Base-by-base conservation (phyloP, 1,140 invertebrate species). In the Zaprionus inermis region DNA sequence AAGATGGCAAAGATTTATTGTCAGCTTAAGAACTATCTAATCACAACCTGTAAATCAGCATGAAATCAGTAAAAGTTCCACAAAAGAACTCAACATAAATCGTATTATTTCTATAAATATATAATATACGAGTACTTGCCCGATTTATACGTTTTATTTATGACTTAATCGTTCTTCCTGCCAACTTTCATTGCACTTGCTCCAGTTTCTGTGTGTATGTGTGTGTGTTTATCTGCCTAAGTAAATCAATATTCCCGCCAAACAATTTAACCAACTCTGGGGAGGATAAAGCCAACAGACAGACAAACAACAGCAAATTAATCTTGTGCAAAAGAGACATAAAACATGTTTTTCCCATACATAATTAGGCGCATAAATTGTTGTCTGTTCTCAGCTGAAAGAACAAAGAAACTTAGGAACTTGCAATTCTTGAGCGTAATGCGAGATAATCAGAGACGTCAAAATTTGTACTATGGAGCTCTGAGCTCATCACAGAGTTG, bases 361-460 rank as follows among this genome's bases (percentile, higher is more conserved):
- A 83, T 83, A 83, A 83, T 83, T 83, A 82, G 68, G 68, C 72
- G 70, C 77, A 84, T 83, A 80, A 83, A 83, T 83, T 84, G 34
- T 32, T 61, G 16, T 58, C 41, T 30, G 28, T 71, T 56, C 63
- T 63, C 30, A 57, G 51, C 60, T 36, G n/a, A 28, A 28, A 44
- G 38, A 65, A 65, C 67, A 70, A 59, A 75, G 61, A 14, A 76
- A 72, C 55, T 74, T 83, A 75, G 57, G 7, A 76, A 69, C 51
- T 74, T 79, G 63, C 16, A 59, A 57, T 38, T 52, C 60, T 52
- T 41, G 34, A 59, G 59, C 70, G 69, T 75, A 71, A 79, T 55
- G 66, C 65, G 61, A 75, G 82, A 82, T 83, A 78, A 79, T 78
- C 79, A 79, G 55, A 22, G 41, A 36, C 49, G 22, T 41, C 63